A percentile compares a stretch with the other conserved stretches of the same genome.
Evolutionary conservation across 2,888 invertebrate species (phyloP).

Genomic region (Lymantria dispar): DNA sequence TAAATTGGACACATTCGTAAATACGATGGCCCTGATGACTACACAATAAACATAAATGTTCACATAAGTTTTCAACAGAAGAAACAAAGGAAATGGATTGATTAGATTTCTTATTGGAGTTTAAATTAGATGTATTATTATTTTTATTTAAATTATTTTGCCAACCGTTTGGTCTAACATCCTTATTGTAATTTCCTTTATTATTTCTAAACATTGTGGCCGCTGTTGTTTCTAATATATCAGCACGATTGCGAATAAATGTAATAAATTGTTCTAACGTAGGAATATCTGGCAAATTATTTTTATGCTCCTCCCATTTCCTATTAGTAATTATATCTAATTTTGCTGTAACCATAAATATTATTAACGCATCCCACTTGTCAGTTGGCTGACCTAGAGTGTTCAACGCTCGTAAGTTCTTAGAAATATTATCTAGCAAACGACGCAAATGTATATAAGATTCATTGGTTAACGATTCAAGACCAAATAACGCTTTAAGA

Average conservation of each 20-base stretch:
- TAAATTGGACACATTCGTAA: conserved; percentile 1
- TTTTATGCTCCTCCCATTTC: conserved; percentile 1
- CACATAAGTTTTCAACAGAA: not conserved
- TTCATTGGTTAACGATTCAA: not conserved
- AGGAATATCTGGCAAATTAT: not conserved
- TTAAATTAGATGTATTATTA: not conserved
- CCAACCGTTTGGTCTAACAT: not conserved
- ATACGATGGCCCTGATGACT: conserved; percentile 1
- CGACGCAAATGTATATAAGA: not conserved
- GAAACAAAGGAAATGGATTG: not conserved
- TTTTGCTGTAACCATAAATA: not conserved
- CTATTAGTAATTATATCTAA: not conserved
- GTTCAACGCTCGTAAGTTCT: conserved; percentile 1
- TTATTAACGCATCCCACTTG: conserved; percentile 1
- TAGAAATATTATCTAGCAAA: not conserved
- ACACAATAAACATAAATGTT: not conserved
- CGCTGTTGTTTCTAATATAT: not conserved
- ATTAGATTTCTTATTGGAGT: not conserved
- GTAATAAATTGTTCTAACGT: not conserved
- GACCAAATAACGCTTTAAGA: not conserved
- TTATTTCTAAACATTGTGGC: too few species aligned
- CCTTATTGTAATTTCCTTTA: too few species aligned
- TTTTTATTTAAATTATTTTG: not conserved
- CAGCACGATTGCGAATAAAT: not conserved
- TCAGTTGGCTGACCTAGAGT: conserved; percentile 2